Conservation (phyloP, 2,113 vertebrate genomes). For the Caracal caracal region DNA sequence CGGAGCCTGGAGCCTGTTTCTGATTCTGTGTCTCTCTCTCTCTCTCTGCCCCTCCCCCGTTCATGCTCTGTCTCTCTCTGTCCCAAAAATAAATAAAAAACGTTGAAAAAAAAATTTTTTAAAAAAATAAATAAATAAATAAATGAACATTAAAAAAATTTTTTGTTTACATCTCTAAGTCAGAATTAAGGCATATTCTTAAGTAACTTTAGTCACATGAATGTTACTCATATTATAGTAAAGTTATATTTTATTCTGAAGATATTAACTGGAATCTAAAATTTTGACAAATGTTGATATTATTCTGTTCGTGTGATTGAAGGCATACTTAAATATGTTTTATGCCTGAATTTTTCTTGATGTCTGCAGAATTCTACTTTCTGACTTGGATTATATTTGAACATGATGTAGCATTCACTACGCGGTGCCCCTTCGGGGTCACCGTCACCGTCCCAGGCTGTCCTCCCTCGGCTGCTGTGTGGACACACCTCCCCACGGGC, state of each 20-base stretch:
- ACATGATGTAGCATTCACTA: neutral
- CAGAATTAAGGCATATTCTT: neutral
- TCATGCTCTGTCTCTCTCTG: no score
- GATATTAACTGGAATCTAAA: neutral
- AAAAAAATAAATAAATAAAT: no score
- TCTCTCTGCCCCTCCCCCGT: no score
- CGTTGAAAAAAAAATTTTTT: no score
- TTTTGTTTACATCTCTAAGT: neutral
- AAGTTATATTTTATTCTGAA: neutral
- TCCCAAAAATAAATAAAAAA: no score
- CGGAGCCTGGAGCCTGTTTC: no score
- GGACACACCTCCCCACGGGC: rapidly evolving
- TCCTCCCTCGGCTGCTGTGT: neutral
- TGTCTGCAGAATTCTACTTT: neutral
- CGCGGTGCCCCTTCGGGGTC: no score
- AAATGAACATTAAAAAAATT: no score
- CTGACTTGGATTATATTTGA: neutral
- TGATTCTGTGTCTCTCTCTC: no score
- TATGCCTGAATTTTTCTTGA: neutral
- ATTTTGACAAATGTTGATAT: neutral
- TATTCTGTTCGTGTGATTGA: neutral
- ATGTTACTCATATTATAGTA: neutral
- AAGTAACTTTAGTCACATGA: neutral
- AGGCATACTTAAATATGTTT: neutral
- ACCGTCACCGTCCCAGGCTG: rapidly evolving